These are phyloP conservation scores for Leptopilina boulardi DNA, from an alignment of 1,140 invertebrate genomes.

Conservation along the genomic window DNA sequence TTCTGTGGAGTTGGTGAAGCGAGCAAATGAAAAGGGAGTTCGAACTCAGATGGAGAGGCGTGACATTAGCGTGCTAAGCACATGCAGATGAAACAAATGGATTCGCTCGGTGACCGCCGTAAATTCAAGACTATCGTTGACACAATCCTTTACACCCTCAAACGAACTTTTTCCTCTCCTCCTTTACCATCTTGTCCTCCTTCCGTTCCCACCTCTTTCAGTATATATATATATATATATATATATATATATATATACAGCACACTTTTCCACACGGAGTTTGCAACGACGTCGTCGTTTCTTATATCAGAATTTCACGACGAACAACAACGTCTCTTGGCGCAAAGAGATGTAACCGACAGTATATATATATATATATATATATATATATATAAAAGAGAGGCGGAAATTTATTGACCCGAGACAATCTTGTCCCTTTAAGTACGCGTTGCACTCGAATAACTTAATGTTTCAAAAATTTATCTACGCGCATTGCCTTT, in stretches of 20 bases:
- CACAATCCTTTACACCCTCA: slow-evolving; percentile 70
- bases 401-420: slow-evolving; percentile 32
- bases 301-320: slow-evolving; percentile 47
- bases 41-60: slow-evolving; percentile 47
- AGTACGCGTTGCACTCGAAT: slow-evolving; percentile 3
- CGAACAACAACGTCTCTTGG: slow-evolving; percentile 38
- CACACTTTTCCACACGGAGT: slow-evolving; percentile 23
- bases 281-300: slow-evolving; percentile 18
- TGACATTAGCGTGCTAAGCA: slow-evolving; percentile 72
- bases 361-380: too few relatives aligned
- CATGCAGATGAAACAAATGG: slow-evolving; percentile 74
- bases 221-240: too few relatives aligned
- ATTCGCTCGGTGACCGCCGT: slow-evolving; percentile 71
- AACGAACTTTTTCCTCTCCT: slow-evolving; percentile 64
- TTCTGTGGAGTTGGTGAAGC: neutral
- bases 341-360: neutral
- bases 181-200: slow-evolving; percentile 50
- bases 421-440: slow-evolving; percentile 32
- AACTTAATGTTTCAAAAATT: slow-evolving; percentile 35
- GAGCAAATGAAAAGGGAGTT: slow-evolving; percentile 36
- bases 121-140: slow-evolving; percentile 71
- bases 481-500: neutral
- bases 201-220: slow-evolving; percentile 42
- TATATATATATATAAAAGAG: too few relatives aligned
- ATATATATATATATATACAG: neutral